Evolutionary conservation across 2,888 invertebrate species (phyloP).

Genomic region (Bellardia pandia): DNA sequence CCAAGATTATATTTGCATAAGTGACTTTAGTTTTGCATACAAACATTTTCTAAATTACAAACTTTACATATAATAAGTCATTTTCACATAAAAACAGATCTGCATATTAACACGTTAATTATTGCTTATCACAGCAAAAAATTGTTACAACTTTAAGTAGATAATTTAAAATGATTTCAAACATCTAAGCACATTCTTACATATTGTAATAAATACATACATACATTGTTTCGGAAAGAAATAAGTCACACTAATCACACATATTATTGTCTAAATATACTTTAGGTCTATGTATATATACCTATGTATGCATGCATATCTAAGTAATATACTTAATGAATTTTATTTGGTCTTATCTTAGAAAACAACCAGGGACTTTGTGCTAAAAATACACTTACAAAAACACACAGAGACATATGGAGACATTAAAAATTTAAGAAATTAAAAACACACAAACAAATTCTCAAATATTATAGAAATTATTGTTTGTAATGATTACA

Average conservation of each 20-base stretch:
- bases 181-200: constrained; percentile 7
- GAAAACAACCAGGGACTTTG: background rate
- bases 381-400: background rate
- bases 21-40: no score
- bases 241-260: background rate
- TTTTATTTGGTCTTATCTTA: constrained; percentile 38
- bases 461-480: constrained; percentile 8
- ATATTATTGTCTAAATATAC: background rate
- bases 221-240: background rate
- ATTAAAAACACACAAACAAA: background rate
- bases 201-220: background rate
- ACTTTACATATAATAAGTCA: background rate
- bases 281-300: background rate
- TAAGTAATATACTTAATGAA: constrained; percentile 22
- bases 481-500: constrained; percentile 39
- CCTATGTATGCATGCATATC: constrained; percentile 5
- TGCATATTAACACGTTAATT: constrained; percentile 18
- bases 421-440: constrained; percentile 2
- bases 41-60: no score
- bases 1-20: background rate
- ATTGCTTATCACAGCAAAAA: background rate
- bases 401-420: background rate
- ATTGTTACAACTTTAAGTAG: background rate
- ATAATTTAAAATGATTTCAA: constrained; percentile 4
- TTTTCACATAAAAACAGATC: background rate